Conservation (phyloP, 2,797 vertebrate genomes). For the Galaxias olidus region DNA sequence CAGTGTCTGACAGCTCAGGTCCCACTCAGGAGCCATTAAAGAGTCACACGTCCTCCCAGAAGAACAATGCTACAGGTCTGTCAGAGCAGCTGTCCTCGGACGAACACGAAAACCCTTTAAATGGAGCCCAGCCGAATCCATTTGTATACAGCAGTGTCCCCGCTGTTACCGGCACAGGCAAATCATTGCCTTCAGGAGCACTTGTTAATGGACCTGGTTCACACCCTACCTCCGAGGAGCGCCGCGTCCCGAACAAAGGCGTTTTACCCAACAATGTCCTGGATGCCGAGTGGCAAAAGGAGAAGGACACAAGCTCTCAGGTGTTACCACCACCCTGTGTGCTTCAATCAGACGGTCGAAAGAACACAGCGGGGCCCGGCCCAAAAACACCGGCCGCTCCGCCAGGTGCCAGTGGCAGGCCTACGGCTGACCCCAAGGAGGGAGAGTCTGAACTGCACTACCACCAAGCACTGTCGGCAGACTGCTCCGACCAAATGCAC, state of each 20-base stretch:
- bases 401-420: conserved; percentile 84
- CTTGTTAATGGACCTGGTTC: conserved; percentile 98
- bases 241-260: conserved; percentile 88
- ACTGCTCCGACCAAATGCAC: conserved; percentile 83
- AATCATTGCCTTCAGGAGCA: conserved; percentile 89
- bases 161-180: conserved; percentile 86
- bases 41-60: conserved; percentile 81
- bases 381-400: conserved; percentile 87
- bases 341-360: conserved; percentile 88
- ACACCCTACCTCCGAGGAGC: conserved; percentile 90
- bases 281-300: conserved; percentile 78
- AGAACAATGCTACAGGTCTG: conserved; percentile 81
- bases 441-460: conserved; percentile 81
- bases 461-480: conserved; percentile 74
- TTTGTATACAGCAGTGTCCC: conserved; percentile 91
- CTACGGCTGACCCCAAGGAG: conserved; percentile 83
- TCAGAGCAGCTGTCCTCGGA: conserved; percentile 83
- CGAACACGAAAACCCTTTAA: conserved; percentile 93
- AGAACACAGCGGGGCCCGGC: conserved; percentile 85
- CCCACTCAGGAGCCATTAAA: conserved; percentile 82
- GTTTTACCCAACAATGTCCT: conserved; percentile 84
- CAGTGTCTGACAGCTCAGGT: conserved; percentile 78
- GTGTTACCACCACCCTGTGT: conserved; percentile 85
- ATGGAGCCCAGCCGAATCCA: conserved; percentile 90
- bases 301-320: conserved; percentile 81